Evolutionary conservation across 2,797 vertebrate genomes (phyloP).

Genomic region (Salmo trutta): DNA sequence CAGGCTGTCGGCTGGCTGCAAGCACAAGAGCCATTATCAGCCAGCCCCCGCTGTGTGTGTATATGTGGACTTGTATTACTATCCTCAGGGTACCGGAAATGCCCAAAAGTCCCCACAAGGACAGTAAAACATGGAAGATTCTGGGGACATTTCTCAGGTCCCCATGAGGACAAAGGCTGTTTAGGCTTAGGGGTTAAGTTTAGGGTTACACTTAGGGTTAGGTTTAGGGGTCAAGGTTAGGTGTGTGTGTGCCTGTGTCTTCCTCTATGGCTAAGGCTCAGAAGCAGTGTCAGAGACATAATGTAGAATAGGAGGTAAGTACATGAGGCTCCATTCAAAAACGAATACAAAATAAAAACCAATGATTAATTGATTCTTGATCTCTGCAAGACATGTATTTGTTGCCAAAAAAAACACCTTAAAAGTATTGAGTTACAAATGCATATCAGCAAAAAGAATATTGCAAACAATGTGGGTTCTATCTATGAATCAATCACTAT

Average conservation of each 20-base stretch:
- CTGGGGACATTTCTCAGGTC: too few species aligned
- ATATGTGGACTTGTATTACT: not conserved
- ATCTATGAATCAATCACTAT: not conserved
- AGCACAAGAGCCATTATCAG: slow-evolving; percentile 2
- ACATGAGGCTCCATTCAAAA: not conserved
- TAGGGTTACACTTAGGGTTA: too few species aligned
- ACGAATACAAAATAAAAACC: not conserved
- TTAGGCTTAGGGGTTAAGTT: too few species aligned
- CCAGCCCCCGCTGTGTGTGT: not conserved
- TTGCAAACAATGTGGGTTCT: not conserved
- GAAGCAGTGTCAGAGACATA: not conserved
- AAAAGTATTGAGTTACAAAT: not conserved
- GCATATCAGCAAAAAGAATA: not conserved
- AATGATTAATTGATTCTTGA: not conserved
- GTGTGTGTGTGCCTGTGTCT: not conserved
- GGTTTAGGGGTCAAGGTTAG: too few species aligned
- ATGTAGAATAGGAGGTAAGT: not conserved
- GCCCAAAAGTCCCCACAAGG: too few species aligned
- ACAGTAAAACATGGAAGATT: too few species aligned
- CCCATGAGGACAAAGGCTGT: too few species aligned
- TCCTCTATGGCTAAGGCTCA: not conserved
- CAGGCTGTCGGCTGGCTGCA: not conserved
- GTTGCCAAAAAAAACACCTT: not conserved
- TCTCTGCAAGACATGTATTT: not conserved
- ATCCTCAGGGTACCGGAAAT: too few species aligned